A percentile compares a stretch with the other conserved stretches of the same genome.
These are phyloP conservation scores for Chrysemys picta DNA, from an alignment of 2,113 vertebrate species.

Conservation along the genomic window DNA sequence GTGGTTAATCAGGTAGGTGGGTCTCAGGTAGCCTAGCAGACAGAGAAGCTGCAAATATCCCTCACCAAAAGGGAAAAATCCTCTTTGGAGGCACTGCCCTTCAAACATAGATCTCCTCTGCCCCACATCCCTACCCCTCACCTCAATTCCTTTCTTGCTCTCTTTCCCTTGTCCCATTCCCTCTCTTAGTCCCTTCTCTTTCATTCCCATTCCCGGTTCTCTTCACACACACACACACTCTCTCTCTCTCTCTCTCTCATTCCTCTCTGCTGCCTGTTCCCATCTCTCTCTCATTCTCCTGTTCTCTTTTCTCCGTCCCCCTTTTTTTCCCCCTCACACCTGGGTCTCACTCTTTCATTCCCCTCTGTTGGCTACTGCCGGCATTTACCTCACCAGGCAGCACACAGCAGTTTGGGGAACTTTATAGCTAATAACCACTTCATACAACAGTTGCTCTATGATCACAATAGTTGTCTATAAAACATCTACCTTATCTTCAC, in stretches of 20 bases:
- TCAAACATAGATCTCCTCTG: neutral
- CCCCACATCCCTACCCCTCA: accelerated
- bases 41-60: neutral
- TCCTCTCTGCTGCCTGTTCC: no score
- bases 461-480: conserved; percentile 13
- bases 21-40: neutral
- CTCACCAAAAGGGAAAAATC: neutral
- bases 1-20: neutral
- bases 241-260: neutral
- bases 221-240: neutral
- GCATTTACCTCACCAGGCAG: neutral
- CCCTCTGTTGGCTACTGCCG: neutral
- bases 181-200: neutral
- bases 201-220: neutral
- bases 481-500: conserved; percentile 24
- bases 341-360: neutral
- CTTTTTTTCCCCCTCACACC: neutral
- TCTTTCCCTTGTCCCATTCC: neutral
- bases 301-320: neutral
- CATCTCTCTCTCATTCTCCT: neutral
- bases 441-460: neutral
- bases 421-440: neutral
- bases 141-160: neutral
- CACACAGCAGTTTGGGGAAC: neutral
- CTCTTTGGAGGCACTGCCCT: neutral